phyloP scores from a whole-genome alignment of 2,113 vertebrate genomes.

The Anoura caudifer region DNA sequence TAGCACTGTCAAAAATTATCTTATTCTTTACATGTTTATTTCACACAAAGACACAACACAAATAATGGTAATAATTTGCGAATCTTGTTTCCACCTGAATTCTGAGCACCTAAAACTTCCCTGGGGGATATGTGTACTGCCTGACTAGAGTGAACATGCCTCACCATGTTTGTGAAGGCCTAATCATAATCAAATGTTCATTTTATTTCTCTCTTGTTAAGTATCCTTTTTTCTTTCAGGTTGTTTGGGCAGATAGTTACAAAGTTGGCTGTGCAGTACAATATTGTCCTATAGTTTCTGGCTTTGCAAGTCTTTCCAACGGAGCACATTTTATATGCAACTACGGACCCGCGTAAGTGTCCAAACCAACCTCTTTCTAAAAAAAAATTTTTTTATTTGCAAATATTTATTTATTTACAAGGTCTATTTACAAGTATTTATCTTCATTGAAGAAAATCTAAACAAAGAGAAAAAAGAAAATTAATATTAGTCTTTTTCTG shows the following conservation, averaged over 20 bases:
- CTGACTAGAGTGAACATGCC: not conserved
- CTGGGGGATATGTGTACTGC: not conserved
- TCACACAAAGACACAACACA: not conserved
- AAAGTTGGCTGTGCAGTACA: constrained; percentile 83
- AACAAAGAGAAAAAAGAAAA: not conserved
- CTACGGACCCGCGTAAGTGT: constrained; percentile 82
- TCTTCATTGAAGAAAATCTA: not conserved
- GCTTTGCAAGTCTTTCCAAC: not conserved
- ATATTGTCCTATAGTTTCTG: constrained; percentile 56
- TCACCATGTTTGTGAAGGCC: not conserved
- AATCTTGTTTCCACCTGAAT: not conserved
- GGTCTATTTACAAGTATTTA: not conserved
- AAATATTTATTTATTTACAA: too few relatives aligned
- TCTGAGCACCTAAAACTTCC: not conserved
- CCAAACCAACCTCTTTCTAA: constrained; percentile 14
- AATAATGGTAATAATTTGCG: not conserved
- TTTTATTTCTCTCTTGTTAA: not conserved
- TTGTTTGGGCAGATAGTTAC: constrained; percentile 82
- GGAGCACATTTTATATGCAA: constrained; percentile 81
- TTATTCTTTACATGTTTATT: not conserved
- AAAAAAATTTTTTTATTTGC: too few relatives aligned
- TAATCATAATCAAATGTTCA: not conserved
- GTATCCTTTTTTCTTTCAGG: constrained; percentile 61
- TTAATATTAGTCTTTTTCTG: not conserved
- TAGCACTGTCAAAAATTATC: not conserved